Evolutionary conservation across 2,113 vertebrate species (phyloP).

Genomic region (Myrmecobius fasciatus): DNA sequence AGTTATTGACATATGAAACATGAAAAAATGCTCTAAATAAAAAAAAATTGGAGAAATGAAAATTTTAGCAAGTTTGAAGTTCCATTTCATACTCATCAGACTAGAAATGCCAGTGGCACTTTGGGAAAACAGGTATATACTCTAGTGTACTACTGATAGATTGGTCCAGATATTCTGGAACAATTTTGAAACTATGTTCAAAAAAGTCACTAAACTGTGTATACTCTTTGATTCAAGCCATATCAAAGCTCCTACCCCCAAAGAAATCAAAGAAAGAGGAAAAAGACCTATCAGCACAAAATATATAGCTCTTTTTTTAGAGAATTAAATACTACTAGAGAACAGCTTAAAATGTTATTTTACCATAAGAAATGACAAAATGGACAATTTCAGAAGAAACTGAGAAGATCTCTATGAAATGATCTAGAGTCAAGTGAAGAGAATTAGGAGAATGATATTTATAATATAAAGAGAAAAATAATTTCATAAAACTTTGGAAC

Average conservation of each 20-base stretch:
- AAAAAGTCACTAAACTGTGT: neutral
- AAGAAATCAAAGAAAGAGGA: neutral
- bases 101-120: neutral
- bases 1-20: neutral
- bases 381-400: neutral
- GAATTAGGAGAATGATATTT: neutral
- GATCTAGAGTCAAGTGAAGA: neutral
- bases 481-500: neutral
- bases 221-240: neutral
- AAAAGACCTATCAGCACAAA: neutral
- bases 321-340: neutral
- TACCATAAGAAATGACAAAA: neutral
- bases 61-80: neutral
- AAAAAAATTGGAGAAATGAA: neutral
- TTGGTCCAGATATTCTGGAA: neutral
- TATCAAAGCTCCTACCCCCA: neutral
- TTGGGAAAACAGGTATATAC: neutral
- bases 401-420: neutral
- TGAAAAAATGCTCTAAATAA: neutral
- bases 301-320: neutral
- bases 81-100: neutral
- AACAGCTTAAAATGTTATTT: neutral
- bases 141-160: neutral
- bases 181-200: neutral
- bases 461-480: neutral